Evolutionary conservation across 2,113 vertebrate species (phyloP), one percentile per base, ranked within the genome.

Genomic region (Myrmecobius fasciatus): DNA sequence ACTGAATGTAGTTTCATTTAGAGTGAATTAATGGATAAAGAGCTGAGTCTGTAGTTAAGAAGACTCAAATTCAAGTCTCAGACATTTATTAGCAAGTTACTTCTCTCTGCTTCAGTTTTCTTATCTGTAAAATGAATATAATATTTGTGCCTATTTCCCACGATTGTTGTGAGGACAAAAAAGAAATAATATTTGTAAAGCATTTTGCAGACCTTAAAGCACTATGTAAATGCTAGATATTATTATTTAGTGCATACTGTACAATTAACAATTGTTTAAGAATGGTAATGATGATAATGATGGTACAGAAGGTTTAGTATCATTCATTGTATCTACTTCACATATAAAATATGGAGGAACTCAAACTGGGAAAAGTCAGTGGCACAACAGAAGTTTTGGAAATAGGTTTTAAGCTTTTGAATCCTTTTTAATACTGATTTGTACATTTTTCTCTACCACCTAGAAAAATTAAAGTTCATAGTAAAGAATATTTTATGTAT

Each of bases 341-440:
- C 25, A 43, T 20, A 26, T 25, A 31, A 5, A 24, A 0, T 0
- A 2, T 22, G 0, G 31, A 2, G 1, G 14, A 17, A 1, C 31
- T 3, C n/a, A 7, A 1, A 0, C 9, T 53, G 53, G 12, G 0
- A 0, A 25, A 90, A 48, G 9, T 25, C 0, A 12, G 12, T 88
- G 46, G 24, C 2, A 0, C 28, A 36, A 26, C 52, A 12, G 49
- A 2, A 2, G 11, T 0, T 89, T 7, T 46, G 88, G 22, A 28
- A 36, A 20, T 25, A 11, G 1, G 28, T 48, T 9, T 0, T 3
- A 88, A n/a, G 7, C 11, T 4, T 11, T 26, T 36, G 52, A 4
- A 17, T 8, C 14, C n/a, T 12, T 48, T 2, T 22, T 0, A 14
- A 2, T 20, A 54, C 24, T 47, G 10, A 1, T 0, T 11, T 8